phyloP scores from a whole-genome alignment of 2,888 invertebrate genomes.

The Drosophila ezoana region DNA sequence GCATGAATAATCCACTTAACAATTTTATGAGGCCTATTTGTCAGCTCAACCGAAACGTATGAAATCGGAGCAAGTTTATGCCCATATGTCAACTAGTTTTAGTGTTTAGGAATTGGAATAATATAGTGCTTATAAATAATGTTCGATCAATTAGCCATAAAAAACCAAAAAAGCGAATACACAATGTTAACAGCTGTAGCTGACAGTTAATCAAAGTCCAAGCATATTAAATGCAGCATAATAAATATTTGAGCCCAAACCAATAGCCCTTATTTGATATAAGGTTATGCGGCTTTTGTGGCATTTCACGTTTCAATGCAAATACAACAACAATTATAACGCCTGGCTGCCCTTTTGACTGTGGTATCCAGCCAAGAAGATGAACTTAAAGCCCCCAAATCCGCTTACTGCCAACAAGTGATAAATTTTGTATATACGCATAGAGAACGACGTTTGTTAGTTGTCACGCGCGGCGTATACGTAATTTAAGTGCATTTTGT shows the following conservation, averaged over 20 bases:
- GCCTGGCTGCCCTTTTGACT: conserved; percentile 15
- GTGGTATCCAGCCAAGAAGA: conserved; percentile 2
- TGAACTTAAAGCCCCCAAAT: conserved; percentile 50
- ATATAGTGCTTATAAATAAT: conserved; percentile 10
- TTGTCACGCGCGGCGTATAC: conserved; percentile 37
- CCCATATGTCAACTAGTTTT: too few relatives aligned
- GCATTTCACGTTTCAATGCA: conserved; percentile 33
- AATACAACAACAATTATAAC: conserved; percentile 43
- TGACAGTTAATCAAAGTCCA: conserved; percentile 73
- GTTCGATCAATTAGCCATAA: conserved; percentile 42
- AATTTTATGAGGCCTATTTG: background rate
- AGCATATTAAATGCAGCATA: conserved; percentile 49
- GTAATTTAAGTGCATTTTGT: conserved; percentile 48
- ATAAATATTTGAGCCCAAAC: too few relatives aligned
- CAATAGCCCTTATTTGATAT: conserved; percentile 14
- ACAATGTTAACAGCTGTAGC: conserved; percentile 45
- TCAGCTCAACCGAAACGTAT: too few relatives aligned
- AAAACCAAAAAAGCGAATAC: conserved; percentile 1
- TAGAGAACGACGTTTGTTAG: conserved; percentile 7
- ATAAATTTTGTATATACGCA: conserved; percentile 31
- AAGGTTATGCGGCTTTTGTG: conserved; percentile 44
- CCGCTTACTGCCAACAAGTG: conserved; percentile 46
- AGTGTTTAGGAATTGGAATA: background rate
- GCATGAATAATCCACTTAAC: background rate
- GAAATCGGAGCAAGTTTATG: too few relatives aligned